Evolutionary conservation across 1,140 invertebrate species (phyloP).

Genomic region (Macrotrachela quadricornifera): DNA sequence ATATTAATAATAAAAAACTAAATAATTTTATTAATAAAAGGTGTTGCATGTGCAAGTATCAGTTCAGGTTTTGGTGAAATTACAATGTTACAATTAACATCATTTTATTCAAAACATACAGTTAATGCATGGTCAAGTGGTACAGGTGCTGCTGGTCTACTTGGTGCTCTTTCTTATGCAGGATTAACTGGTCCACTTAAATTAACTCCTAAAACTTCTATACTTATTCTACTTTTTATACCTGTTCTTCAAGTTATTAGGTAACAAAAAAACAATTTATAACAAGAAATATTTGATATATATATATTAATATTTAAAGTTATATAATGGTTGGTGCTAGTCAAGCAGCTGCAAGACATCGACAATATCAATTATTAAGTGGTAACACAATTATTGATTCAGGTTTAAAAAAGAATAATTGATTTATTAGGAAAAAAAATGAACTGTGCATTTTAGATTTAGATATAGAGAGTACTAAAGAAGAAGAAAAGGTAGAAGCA

Average conservation of each 20-base stretch:
- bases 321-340: too few species aligned
- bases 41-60: slow-evolving; percentile 50
- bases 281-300: too few species aligned
- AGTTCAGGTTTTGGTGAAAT: slow-evolving; percentile 57
- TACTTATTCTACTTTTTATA: slow-evolving; percentile 49
- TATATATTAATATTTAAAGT: too few species aligned
- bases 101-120: slow-evolving; percentile 37
- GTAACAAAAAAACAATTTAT: slow-evolving; percentile 12
- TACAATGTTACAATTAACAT: slow-evolving; percentile 49
- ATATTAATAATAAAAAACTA: too few species aligned
- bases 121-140: slow-evolving; percentile 65
- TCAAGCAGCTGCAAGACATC: too few species aligned
- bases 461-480: too few species aligned
- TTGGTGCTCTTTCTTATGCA: slow-evolving; percentile 54
- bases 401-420: too few species aligned
- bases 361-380: too few species aligned
- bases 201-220: slow-evolving; percentile 39
- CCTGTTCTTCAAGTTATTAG: slow-evolving; percentile 44
- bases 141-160: slow-evolving; percentile 52
- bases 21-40: slow-evolving; percentile 33
- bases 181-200: slow-evolving; percentile 35
- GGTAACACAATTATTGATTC: too few species aligned
- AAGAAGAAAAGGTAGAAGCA: too few species aligned
- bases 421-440: too few species aligned
- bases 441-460: too few species aligned